These are phyloP conservation scores for Oriolus oriolus DNA, from an alignment of 2,113 vertebrate species.

Conservation along the genomic window DNA sequence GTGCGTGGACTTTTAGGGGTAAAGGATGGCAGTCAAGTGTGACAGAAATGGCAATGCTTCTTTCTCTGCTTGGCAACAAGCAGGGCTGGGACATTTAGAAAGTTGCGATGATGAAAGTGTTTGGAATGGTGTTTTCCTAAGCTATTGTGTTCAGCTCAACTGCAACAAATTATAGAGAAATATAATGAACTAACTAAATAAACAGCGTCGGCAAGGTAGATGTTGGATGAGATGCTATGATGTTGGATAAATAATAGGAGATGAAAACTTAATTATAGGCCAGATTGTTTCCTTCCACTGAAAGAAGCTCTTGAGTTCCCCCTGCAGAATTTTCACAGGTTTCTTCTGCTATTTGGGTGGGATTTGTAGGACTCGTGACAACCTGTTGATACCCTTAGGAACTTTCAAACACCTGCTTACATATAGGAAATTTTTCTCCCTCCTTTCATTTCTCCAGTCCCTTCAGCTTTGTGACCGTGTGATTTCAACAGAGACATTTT, in stretches of 20 bases:
- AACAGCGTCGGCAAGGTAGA: slow-evolving; percentile 59
- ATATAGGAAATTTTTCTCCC: not conserved
- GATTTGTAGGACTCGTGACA: not conserved
- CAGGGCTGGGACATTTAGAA: slow-evolving; percentile 47
- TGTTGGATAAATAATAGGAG: slow-evolving; percentile 54
- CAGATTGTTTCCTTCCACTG: slow-evolving; percentile 15
- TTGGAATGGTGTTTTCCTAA: slow-evolving; percentile 64
- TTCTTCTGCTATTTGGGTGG: not conserved
- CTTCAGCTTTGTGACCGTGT: not conserved
- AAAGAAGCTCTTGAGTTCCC: slow-evolving; percentile 52
- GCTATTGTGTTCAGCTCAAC: slow-evolving; percentile 36
- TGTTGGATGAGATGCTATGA: slow-evolving; percentile 41
- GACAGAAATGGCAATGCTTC: slow-evolving; percentile 2
- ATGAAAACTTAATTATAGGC: slow-evolving; percentile 63
- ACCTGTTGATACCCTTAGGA: not conserved
- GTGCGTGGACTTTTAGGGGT: not conserved
- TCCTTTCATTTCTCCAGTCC: not conserved
- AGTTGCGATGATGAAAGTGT: slow-evolving; percentile 62
- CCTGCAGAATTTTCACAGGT: slow-evolving; percentile 43
- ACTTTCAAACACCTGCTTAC: not conserved
- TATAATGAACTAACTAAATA: slow-evolving; percentile 64
- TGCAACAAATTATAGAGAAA: slow-evolving; percentile 59
- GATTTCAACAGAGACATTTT: not conserved
- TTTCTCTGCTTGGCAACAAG: slow-evolving; percentile 20
- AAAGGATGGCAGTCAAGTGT: slow-evolving; percentile 4